These are phyloP conservation scores for Pachliopta kotzebuea DNA, from an alignment of 2,888 invertebrate genomes.

Conservation along the genomic window DNA sequence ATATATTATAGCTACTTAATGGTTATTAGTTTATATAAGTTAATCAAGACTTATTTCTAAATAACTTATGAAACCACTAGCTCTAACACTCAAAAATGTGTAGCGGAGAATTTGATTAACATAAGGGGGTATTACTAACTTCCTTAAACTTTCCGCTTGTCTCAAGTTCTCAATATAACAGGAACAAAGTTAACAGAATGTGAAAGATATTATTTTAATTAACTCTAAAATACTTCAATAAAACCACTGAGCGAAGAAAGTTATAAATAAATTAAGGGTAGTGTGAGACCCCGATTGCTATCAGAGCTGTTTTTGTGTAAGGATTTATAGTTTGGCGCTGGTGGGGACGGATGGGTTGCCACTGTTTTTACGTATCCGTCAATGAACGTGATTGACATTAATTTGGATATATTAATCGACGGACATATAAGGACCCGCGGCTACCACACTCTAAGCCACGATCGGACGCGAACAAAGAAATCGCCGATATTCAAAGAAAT, in stretches of 20 bases:
- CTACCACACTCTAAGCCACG: slow-evolving; percentile 35
- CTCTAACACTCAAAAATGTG: slow-evolving; percentile 34
- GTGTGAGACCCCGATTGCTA: slow-evolving; percentile 56
- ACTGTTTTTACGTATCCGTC: slow-evolving; percentile 70
- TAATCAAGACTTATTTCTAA: slow-evolving; percentile 5
- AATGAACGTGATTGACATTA: slow-evolving; percentile 74
- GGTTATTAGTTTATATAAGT: neutral
- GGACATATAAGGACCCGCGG: slow-evolving; percentile 3
- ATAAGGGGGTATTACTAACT: slow-evolving; percentile 54
- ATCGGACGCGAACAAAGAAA: neutral
- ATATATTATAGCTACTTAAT: neutral
- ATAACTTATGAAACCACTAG: slow-evolving; percentile 13
- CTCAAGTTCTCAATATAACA: slow-evolving; percentile 38
- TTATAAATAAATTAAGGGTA: slow-evolving; percentile 66
- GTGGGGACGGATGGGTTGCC: slow-evolving; percentile 47
- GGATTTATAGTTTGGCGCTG: slow-evolving; percentile 59
- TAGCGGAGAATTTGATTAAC: slow-evolving; percentile 43
- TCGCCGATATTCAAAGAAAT: neutral
- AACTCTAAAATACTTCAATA: slow-evolving; percentile 67
- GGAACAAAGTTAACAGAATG: slow-evolving; percentile 48
- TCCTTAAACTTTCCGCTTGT: slow-evolving; percentile 40
- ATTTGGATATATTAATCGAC: slow-evolving; percentile 44
- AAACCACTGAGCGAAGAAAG: slow-evolving; percentile 56
- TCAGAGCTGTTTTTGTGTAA: slow-evolving; percentile 51
- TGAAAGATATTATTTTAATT: slow-evolving; percentile 63